These are phyloP conservation scores for Drosophila demipolita DNA, from an alignment of 2,888 invertebrate genomes.

Conservation along the genomic window DNA sequence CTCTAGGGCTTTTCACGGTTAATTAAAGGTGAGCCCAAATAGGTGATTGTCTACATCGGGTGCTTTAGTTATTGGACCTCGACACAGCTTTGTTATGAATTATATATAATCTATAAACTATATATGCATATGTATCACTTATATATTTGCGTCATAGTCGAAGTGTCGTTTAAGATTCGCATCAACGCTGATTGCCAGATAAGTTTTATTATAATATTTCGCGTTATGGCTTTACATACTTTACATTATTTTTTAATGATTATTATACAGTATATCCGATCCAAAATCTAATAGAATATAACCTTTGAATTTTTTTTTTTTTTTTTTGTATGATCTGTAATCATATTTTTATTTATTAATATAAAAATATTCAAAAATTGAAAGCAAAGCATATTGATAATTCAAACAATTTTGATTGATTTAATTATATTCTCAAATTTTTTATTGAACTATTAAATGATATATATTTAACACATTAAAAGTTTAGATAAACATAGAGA, in stretches of 20 bases:
- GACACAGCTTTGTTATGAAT: conserved; percentile 24
- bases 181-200: background rate
- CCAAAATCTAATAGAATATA: background rate
- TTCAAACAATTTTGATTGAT: background rate
- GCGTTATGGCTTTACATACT: background rate
- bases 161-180: conserved; percentile 7
- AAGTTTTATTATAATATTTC: background rate
- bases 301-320: too few relatives aligned
- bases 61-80: conserved; percentile 28
- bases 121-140: background rate
- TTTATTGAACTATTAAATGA: too few relatives aligned
- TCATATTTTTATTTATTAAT: background rate
- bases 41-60: conserved; percentile 33
- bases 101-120: conserved; percentile 17
- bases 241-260: background rate
- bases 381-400: background rate
- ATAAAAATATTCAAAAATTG: background rate
- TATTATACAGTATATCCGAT: background rate
- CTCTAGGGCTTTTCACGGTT: conserved; percentile 67
- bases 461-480: background rate
- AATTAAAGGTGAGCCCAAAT: conserved; percentile 69
- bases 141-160: conserved; percentile 42
- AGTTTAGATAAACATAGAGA: background rate
- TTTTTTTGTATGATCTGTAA: background rate
- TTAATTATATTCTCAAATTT: background rate